Evolutionary conservation across 2,888 invertebrate species (phyloP), one percentile per base, ranked within the genome.

Genomic region (Eilema sororculum): DNA sequence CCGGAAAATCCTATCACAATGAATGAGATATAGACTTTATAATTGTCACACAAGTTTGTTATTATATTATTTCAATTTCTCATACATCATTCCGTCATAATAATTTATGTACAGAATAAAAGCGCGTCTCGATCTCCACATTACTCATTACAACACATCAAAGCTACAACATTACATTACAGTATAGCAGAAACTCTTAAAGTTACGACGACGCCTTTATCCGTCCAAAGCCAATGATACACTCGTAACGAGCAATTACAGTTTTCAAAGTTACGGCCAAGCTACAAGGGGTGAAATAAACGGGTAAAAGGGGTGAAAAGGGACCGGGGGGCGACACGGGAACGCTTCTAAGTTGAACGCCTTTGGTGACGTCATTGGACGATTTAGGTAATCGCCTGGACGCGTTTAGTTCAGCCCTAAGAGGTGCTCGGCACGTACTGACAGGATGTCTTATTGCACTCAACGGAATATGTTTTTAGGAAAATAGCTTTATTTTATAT

Each of bases 191-290:
- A 72, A 73, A 75, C 73, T 80, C 58, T 65, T 65, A 58, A 76
- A 81, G 68, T 76, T 65, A 69, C 60, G 58, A 57, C 62, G 63
- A 67, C 75, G 75, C 77, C 72, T 81, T 79, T 72, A 79, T 71
- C 82, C 77, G 62, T 65, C 74, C 72, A 81, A 76, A 81, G 79
- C 81, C 82, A 78, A 84, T 82, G 80, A 82, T 82, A 83, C 78
- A 78, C 67, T 80, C 75, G 77, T 82, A 84, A 84, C 78, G 84
- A 82, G 82, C 84, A 82, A 82, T 82, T 82, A 84, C 84, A 76
- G 82, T 82, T 84, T 73, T 76, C 76, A 83, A 79, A 81, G 81
- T 83, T 76, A 76, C 72, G 79, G 72, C 68, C 61, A 71, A 72
- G 74, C 62, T 74, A 52, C 72, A 65, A 62, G 60, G 68, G 72